Evolutionary conservation across 2,888 invertebrate genomes (phyloP).

Genomic region (Bombyx huttoni): DNA sequence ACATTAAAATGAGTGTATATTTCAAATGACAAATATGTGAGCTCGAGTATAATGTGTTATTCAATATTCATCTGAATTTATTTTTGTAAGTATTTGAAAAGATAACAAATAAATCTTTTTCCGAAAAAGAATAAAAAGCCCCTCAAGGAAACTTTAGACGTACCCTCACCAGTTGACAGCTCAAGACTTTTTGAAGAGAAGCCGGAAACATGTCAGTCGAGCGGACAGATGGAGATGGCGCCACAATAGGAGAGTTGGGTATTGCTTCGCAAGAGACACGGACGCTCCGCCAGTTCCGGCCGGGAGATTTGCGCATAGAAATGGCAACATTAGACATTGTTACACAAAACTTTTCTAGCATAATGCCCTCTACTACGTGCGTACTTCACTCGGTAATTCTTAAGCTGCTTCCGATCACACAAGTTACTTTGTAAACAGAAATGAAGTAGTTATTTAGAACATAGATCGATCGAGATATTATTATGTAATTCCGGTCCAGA

Average conservation of each 20-base stretch:
- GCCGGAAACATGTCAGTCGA: slow-evolving; percentile 63
- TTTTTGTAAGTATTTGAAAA: background rate
- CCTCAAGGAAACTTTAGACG: slow-evolving; percentile 58
- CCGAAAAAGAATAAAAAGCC: slow-evolving; percentile 51
- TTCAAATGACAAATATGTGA: too few species aligned
- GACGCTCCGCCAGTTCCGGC: slow-evolving; percentile 45
- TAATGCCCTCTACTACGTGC: slow-evolving; percentile 49
- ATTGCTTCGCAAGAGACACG: slow-evolving; percentile 31
- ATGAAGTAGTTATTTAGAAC: slow-evolving; percentile 16
- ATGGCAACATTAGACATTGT: slow-evolving; percentile 69
- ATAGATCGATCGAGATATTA: background rate
- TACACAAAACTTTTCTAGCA: slow-evolving; percentile 59
- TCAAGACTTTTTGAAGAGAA: slow-evolving; percentile 65
- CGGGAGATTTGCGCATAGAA: slow-evolving; percentile 61
- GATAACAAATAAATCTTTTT: slow-evolving; percentile 48
- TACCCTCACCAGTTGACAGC: slow-evolving; percentile 59
- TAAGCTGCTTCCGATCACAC: slow-evolving; percentile 39
- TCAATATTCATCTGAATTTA: background rate
- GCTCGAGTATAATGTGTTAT: too few species aligned
- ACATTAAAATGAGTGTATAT: too few species aligned
- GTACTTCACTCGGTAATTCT: slow-evolving; percentile 49
- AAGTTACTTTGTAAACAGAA: slow-evolving; percentile 44
- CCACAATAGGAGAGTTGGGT: slow-evolving; percentile 57
- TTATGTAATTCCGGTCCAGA: background rate
- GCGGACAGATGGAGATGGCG: slow-evolving; percentile 64